Percentiles rank a stretch among this genome's conserved stretches.
phyloP scores from a whole-genome alignment of 2,113 vertebrate species.

The Platysteira castanea region DNA sequence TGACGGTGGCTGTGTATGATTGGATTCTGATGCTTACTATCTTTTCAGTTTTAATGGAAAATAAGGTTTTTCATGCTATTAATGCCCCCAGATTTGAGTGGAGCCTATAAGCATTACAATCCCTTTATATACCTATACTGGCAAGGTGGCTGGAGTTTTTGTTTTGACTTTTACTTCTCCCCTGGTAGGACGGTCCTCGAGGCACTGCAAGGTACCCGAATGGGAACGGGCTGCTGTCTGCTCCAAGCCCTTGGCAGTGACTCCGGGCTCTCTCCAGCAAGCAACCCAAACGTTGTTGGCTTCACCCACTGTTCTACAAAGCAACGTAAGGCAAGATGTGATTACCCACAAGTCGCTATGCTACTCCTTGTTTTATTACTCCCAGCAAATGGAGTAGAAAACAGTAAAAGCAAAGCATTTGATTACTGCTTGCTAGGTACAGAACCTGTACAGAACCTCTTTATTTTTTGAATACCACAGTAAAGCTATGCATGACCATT shows the following conservation, averaged over 20 bases:
- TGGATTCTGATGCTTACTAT: not conserved
- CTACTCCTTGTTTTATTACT: not conserved
- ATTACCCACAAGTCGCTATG: not conserved
- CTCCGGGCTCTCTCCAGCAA: not conserved
- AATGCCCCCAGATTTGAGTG: not conserved
- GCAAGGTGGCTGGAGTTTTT: not conserved
- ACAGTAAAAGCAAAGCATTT: not conserved
- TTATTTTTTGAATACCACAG: not conserved
- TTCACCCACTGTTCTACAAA: not conserved
- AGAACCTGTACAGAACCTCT: not conserved
- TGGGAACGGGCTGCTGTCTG: not conserved
- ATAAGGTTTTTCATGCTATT: not conserved
- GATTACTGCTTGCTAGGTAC: not conserved
- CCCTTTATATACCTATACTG: not conserved
- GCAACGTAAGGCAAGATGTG: not conserved
- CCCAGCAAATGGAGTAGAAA: slow-evolving; percentile 1
- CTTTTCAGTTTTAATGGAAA: not conserved
- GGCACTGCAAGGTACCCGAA: not conserved
- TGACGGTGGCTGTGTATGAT: not conserved
- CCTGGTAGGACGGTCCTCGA: rapidly evolving
- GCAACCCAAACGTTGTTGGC: not conserved
- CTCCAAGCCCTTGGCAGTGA: not conserved
- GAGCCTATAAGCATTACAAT: not conserved
- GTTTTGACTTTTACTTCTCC: not conserved
- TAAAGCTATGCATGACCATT: not conserved